Evolutionary conservation across 2,113 vertebrate genomes (phyloP), one percentile per base, ranked within the genome.

Genomic region (Lates calcarifer): DNA sequence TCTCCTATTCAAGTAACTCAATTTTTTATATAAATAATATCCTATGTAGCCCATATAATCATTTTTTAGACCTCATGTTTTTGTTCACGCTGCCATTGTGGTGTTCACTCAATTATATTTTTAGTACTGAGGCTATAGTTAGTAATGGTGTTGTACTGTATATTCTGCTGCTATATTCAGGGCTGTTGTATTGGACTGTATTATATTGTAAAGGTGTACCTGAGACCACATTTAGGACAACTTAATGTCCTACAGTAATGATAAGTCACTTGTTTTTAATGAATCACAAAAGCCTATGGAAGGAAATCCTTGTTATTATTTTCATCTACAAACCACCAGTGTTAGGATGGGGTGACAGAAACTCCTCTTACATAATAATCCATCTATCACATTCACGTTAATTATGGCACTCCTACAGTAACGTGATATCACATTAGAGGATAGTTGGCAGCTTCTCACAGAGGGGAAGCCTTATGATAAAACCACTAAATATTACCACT

Each of bases 401-500:
- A 18, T 39, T 17, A 55, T 69, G 12, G 9, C 33, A 24, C 67
- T n/a, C 35, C 58, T 53, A 58, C 26, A 7, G 51, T 47, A 43
- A 74, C 53, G 39, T 35, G 15, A 74, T 53, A 41, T 31, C 41
- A 53, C 35, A 57, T 58, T 24, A 41, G 6, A 51, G n/a, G 37
- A 55, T 56, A n/a, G 8, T 49, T 43, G 62, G 56, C 64, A 47
- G 71, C 67, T 51, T 71, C 41, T 12, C 35, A 65, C 69, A 14
- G 57, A 17, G 45, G 29, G 47, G 13, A 31, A 62, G 17, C 6
- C 12, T 29, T 33, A 61, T 1, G 37, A 43, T 79, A 61, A 71
- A 84, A 66, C 66, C 65, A 62, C 45, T 18, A 61, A 75, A 58
- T 49, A 74, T 17, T 20, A 70, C 24, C n/a, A 43, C 62, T 69